Conservation (phyloP, 2,888 invertebrate genomes). For the Pyrocoelia pectoralis region DNA sequence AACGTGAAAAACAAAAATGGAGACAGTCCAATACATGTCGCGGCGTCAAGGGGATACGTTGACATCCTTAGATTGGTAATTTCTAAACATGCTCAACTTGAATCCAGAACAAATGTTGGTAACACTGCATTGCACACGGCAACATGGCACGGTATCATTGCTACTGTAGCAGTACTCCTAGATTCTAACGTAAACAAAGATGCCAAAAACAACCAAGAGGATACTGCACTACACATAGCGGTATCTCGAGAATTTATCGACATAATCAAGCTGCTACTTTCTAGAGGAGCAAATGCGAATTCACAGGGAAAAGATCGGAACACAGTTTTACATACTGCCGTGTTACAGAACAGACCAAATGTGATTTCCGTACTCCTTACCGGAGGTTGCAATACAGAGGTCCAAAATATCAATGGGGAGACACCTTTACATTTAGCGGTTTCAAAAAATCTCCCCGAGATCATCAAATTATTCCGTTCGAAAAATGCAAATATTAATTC, state of each 20-base stretch:
- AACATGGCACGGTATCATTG: not conserved
- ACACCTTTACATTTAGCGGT: not conserved
- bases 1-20: conserved; percentile 4
- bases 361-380: not conserved
- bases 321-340: not conserved
- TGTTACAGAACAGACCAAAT: not conserved
- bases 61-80: not conserved
- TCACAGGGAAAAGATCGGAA: not conserved
- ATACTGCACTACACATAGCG: not conserved
- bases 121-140: not conserved
- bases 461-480: not conserved
- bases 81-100: not conserved
- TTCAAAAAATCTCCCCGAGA: not conserved
- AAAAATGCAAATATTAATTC: not conserved
- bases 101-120: not conserved
- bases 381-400: not conserved
- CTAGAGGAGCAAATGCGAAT: not conserved
- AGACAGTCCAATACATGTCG: not conserved
- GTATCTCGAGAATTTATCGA: not conserved
- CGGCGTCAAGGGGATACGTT: not conserved
- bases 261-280: not conserved
- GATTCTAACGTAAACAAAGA: not conserved
- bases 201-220: conserved; percentile 5
- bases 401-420: not conserved
- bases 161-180: not conserved